Base-by-base conservation (phyloP, 2,113 vertebrate genomes). In the Hydrochoerus hydrochaeris region DNA sequence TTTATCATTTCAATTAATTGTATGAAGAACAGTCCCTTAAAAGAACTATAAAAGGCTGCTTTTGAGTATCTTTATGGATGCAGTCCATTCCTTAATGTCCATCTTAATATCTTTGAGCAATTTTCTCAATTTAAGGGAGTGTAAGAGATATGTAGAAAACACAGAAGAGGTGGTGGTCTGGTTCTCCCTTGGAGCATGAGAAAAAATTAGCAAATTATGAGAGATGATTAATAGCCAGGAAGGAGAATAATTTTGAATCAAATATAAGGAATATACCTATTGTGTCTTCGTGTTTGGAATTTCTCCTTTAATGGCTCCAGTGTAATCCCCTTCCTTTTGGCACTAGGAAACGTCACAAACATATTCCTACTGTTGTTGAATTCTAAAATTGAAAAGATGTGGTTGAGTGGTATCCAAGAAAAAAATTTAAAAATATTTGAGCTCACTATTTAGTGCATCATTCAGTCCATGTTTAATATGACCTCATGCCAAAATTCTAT, bases 181-280 rank as follows among this genome's bases (percentile, higher is more conserved):
- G 11, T 65, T 85, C 46, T 93, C 69, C 82, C 54, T 0, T 12
- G 17, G 35, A 32, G 93, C 58, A 63, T 77, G 38, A 96, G 77
- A 85, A 96, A 94, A 92, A 91, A 91, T 38, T 46, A 94, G 20
- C 35, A 84, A 97, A 94, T 94, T 86, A 94, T 88, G 77, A 81
- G 3, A 24, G 1, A n/a, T 35, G 81, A 90, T 88, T 92, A 97
- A 91, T 54, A 93, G 41, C 17, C 78, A 92, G 44, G 13, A 86
- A 67, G 41, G 82, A 96, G 83, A 96, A 94, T 49, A 88, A 94
- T 46, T 97, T 75, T 97, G 85, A 95, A 90, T 92, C 85, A 95
- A 94, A 95, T 77, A 95, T 35, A 96, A 92, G 90, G 44, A 88
- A 81, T 75, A 80, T 86, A 52, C 1, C 30, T 81, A 85, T 71